Base-by-base conservation (phyloP, 1,140 invertebrate species). In the Heliconius himera region DNA sequence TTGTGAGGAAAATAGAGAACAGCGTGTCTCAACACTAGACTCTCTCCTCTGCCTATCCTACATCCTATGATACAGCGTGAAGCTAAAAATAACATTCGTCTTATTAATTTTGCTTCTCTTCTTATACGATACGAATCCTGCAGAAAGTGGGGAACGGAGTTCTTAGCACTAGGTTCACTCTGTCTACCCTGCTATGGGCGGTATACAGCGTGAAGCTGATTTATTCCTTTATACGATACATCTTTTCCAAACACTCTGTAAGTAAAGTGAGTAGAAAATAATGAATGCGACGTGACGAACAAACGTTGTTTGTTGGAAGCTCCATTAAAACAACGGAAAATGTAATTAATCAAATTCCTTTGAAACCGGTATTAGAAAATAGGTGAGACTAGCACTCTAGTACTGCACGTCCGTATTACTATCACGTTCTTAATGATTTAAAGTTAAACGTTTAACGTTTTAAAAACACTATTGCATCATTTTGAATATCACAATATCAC, bases 351-450 rank as follows among this genome's bases (percentile, higher is more conserved):
- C 60, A 13, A 29, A 66, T 66, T 66, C 60, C 26, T 16, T 16
- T 13, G 60, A 16, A 60, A 66, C 60, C 60, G 60, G 60, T 66
- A 66, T 29, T 66, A 66, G 60, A 66, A 66, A 66, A 66, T 66
- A 66, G 60, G 60, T n/a, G 29, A 66, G 26, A 66, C 60, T 29
- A 1, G 26, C 22, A 29, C 60, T 29, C 26, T 66, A 66, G 60
- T 16, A 66, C 11, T 13, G 9, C 22, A 9, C 26, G 60, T 66
- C 26, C 60, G 60, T 66, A 66, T 66, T 66, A 29, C 60, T 66
- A 22, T 9, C 9, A 29, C 60, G 54, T 3, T 56, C 8, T 56
- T 22, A 56, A 22, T 9, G n/a, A n/a, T n/a, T n/a, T n/a, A n/a
- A n/a, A n/a, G n/a, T n/a, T n/a, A n/a, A n/a, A n/a, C n/a, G n/a